Percentiles rank a stretch among this genome's conserved stretches.
Evolutionary conservation across 2,113 vertebrate genomes (phyloP).

Genomic region (Lepus timidus): DNA sequence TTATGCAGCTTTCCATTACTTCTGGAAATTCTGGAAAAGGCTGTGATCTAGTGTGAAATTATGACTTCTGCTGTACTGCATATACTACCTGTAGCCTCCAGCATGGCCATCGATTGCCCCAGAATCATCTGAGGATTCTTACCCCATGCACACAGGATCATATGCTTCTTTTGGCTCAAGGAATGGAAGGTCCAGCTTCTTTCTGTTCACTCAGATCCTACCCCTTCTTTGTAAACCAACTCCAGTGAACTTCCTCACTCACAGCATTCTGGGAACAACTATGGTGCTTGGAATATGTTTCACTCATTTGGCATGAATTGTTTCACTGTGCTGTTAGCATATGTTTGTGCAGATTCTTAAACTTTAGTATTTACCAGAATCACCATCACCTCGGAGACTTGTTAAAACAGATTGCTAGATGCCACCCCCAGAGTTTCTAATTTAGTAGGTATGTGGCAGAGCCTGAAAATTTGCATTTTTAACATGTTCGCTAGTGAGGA

Average conservation of each 20-base stretch:
- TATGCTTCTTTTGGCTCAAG: not conserved
- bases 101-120: not conserved
- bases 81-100: not conserved
- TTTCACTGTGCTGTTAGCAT: not conserved
- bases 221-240: not conserved
- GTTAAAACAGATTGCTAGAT: constrained; percentile 5
- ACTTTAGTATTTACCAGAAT: constrained; percentile 19
- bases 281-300: not conserved
- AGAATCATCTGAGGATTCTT: not conserved
- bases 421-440: not conserved
- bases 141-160: not conserved
- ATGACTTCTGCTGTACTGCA: not conserved
- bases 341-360: constrained; percentile 18
- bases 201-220: not conserved
- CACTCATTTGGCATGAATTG: not conserved
- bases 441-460: not conserved
- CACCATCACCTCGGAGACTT: not conserved
- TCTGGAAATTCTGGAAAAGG: not conserved
- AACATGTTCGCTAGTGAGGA: not conserved
- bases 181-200: not conserved
- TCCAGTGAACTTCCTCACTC: not conserved
- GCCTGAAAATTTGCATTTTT: constrained; percentile 10
- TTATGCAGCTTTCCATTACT: not conserved
- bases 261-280: not conserved
- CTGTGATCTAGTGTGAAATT: not conserved